Conservation (phyloP, 2,797 vertebrate species). For the Glyptemys insculpta region DNA sequence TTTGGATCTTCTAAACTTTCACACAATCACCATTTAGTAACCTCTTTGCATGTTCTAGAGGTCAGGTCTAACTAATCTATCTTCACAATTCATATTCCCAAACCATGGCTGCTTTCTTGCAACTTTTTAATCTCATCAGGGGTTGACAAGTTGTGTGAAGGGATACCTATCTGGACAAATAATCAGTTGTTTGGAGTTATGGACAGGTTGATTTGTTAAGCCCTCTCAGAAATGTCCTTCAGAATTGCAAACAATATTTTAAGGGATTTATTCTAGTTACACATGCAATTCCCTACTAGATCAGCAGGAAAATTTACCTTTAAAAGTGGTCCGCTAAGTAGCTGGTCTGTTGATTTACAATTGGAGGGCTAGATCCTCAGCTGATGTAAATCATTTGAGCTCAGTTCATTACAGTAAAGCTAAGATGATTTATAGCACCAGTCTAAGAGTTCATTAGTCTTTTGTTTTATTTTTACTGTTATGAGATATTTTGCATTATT, state of each 20-base stretch:
- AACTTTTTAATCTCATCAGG: conserved; percentile 38
- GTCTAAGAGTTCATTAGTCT: background rate
- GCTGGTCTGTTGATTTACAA: background rate
- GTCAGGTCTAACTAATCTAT: background rate
- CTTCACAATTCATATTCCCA: conserved; percentile 31
- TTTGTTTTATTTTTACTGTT: background rate
- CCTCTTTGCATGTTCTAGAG: background rate
- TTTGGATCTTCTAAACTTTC: background rate
- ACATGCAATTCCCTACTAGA: background rate
- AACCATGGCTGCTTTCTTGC: background rate
- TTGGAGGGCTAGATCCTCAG: background rate
- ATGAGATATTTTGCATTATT: background rate
- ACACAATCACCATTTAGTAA: background rate
- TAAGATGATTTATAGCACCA: background rate
- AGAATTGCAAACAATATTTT: background rate
- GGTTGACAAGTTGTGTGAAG: background rate
- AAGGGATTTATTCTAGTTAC: background rate
- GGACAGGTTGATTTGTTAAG: background rate
- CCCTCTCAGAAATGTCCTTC: background rate
- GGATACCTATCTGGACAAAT: conserved; percentile 13
- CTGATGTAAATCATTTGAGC: background rate
- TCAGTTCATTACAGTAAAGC: background rate
- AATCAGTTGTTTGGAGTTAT: conserved; percentile 5
- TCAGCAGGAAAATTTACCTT: background rate
- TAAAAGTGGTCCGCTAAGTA: conserved; percentile 11